Evolutionary conservation across 1,140 invertebrate species (phyloP), one percentile per base, ranked within the genome.

Genomic region (Lepidostoma basale): DNA sequence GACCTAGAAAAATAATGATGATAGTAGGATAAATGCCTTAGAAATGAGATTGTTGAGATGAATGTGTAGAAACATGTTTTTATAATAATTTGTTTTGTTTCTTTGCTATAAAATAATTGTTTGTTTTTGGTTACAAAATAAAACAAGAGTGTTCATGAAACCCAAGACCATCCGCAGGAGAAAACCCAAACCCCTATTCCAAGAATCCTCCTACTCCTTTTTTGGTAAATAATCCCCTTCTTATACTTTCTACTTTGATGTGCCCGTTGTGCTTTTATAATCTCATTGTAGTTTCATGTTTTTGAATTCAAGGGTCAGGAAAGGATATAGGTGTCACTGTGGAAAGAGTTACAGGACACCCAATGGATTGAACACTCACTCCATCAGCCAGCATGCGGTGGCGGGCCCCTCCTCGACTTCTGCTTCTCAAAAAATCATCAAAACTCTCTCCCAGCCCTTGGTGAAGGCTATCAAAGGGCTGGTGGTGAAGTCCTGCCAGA

Each of bases 271-370:
- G 16, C 20, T 40, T 18, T 20, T 14, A 36, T 62, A 20, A 30
- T 62, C 23, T 62, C 3, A 1, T 9, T 20, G 22, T 14, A 12
- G 16, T 47, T 2, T 16, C 14, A n/a, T 25, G 18, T 62, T 3
- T 45, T 3, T 20, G 12, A 18, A 60, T 20, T 72, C 40, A 44
- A 92, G 91, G 81, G 83, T 91, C 73, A 87, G 86, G 76, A 93
- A 92, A 82, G 86, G 85, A 4, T 92, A 88, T 78, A 90, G 89
- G 76, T 94, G 92, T 79, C 87, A 88, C 75, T 94, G 92, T 80
- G 90, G 91, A 59, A 94, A 93, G 82, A 92, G 88, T 76, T 94
- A 93, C 81, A 91, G 90, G 77, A 91, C 91, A 45, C 81, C 86
- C 10, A 88, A 91, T 78, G 90, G 90, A 26, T 80, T 94, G 70